Evolutionary conservation across 2,113 vertebrate species (phyloP), one percentile per base, ranked within the genome.

Genomic region (Tenebrosternarchus preto): DNA sequence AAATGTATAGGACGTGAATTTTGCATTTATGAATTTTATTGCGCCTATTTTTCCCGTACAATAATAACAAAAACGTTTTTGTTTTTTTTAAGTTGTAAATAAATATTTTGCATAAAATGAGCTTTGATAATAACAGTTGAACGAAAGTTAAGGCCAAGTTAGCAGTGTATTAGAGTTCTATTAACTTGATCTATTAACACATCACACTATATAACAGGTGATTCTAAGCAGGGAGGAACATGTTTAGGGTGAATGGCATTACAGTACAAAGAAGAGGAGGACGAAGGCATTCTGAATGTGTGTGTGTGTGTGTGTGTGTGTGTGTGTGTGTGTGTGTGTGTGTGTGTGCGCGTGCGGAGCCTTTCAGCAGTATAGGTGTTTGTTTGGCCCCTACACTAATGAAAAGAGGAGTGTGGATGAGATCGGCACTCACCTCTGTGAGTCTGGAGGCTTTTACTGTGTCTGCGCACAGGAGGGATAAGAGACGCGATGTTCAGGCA

Each of bases 401-500:
- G 73, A 85, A 80, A 81, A 25, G 53, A 77, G 57, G 36, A 73
- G 83, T 25, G 73, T 53, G 55, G 63, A 68, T 64, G 74, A 85
- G 74, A 80, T 85, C 81, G 83, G 73, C 17, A 29, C 70, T 78
- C 84, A 82, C 77, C 78, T 79, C 63, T 73, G 67, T 63, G 56
- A 85, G 69, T n/a, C 29, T 9, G 63, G 43, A 31, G 5, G 22
- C 29, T 81, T 81, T 84, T 84, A 81, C 75, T 36, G 63, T 69
- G 1, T 74, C 68, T 77, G 78, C 46, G 69, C 61, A 69, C 29
- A 27, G 72, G n/a, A 76, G 76, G 72, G 63, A 77, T 73, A 80
- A 85, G 77, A 59, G 81, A 80, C 78, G 24, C 74, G 85, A 87
- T 85, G 87, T 67, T 73, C 11, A 46, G 78, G 75, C 74, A 86